Evolutionary conservation across 2,113 vertebrate genomes (phyloP), one percentile per base, ranked within the genome.

Genomic region (Poeciliopsis prolifica): DNA sequence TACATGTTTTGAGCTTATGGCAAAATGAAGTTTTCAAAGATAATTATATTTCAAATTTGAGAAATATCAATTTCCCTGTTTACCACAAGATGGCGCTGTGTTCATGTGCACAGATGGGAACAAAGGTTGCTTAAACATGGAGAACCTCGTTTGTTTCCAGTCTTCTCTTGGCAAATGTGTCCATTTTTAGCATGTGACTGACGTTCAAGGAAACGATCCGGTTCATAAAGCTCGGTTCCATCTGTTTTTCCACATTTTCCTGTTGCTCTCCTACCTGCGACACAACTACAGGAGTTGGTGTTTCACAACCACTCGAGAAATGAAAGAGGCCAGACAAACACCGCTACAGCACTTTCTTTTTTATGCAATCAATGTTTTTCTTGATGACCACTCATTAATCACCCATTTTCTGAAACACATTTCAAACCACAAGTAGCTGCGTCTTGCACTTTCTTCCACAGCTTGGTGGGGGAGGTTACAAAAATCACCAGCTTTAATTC

Each of bases 71-170:
- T 22, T 14, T 44, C 4, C 5, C 4, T 19, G 7, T 58, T 14
- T 1, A 54, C 87, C 90, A 91, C 84, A 61, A 73, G 90, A 70
- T 88, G 90, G 83, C 0, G 77, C 78, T 84, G 31, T 72, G 40
- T 17, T 29, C 69, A 7, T 35, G 4, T 37, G 13, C 2, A 86
- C 79, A 51, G 64, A 44, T 60, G 15, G 26, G 44, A 69, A 28
- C 2, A 30, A 5, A 1, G 14, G 15, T 62, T 15, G 35, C 31
- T 24, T 19, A 14, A 67, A 26, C 42, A 26, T 29, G 6, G 28
- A 29, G 12, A 15, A 28, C 30, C 22, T 30, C 63, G 64, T 66
- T 77, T 72, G 35, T 77, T 68, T 77, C 7, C 7, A 68, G 24
- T 58, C 4, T 61, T 17, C 44, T 66, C 35, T 54, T 14, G 30